Evolutionary conservation across 35 echinoderm and acorn worm genomes (phyloP).

Genomic region (Apostichopus japonicus): DNA sequence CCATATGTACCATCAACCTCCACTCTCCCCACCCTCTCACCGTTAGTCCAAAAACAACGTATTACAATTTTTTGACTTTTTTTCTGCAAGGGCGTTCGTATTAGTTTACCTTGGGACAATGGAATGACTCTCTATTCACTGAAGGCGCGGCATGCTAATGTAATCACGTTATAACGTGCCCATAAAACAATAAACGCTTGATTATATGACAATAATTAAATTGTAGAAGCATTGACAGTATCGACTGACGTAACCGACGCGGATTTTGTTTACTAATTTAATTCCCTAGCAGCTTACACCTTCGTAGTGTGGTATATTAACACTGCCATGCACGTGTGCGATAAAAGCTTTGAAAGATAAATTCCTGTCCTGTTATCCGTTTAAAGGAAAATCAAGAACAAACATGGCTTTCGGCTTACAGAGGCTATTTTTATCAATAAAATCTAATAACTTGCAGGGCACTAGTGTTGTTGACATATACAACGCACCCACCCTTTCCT

Average conservation of each 20-base stretch:
- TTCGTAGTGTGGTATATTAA: neutral
- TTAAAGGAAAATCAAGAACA: too few relatives aligned
- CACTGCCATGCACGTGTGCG: neutral
- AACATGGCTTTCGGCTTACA: neutral
- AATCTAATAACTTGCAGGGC: neutral
- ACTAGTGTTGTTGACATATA: conserved; percentile 7
- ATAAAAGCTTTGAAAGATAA: conserved; percentile 2
- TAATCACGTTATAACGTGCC: neutral
- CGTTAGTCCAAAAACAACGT: too few relatives aligned
- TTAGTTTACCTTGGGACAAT: too few relatives aligned
- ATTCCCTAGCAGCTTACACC: neutral
- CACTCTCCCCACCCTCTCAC: too few relatives aligned
- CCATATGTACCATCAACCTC: too few relatives aligned
- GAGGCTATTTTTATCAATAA: neutral
- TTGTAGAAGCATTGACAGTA: neutral
- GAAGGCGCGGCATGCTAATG: neutral
- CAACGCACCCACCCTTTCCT: neutral
- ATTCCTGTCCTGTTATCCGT: neutral
- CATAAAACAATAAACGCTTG: neutral
- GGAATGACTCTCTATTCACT: too few relatives aligned
- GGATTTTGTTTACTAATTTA: neutral
- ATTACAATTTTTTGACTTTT: too few relatives aligned
- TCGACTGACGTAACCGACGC: neutral
- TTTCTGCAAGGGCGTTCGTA: too few relatives aligned
- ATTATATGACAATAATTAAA: conserved; percentile 5